Percentiles rank a stretch among this genome's conserved stretches.
Evolutionary conservation across 2,888 invertebrate species (phyloP).

Genomic region (Seira ritae): DNA sequence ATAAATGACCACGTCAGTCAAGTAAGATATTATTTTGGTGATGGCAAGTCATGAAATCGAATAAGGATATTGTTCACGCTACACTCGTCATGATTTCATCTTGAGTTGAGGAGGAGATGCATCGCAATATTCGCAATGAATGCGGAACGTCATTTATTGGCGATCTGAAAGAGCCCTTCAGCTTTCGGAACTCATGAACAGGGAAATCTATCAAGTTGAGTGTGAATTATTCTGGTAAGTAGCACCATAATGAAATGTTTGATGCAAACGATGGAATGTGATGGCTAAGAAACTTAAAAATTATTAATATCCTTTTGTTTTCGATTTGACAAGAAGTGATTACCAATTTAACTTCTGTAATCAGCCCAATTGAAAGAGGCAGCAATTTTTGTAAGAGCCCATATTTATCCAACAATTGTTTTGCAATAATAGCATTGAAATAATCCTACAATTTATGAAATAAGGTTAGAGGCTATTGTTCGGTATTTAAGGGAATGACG

Average conservation of each 20-base stretch:
- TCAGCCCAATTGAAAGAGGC: too few relatives aligned
- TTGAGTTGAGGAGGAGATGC: background rate
- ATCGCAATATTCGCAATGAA: background rate
- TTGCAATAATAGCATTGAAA: constrained; percentile 8
- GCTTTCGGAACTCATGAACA: constrained; percentile 26
- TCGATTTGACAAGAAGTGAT: background rate
- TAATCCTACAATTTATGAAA: background rate
- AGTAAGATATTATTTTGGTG: constrained; percentile 25
- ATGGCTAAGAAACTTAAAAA: background rate
- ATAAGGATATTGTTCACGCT: background rate
- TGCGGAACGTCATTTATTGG: constrained; percentile 36
- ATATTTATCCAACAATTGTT: background rate
- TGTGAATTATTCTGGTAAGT: background rate
- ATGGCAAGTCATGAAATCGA: background rate
- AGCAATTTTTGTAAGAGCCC: background rate
- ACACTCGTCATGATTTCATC: background rate
- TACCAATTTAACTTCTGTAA: background rate
- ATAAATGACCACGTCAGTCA: constrained; percentile 34
- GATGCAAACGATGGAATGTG: background rate
- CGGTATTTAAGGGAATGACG: background rate
- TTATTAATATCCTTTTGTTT: background rate
- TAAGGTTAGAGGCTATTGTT: background rate
- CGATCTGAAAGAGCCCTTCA: constrained; percentile 22
- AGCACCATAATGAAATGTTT: background rate
- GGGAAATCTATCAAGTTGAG: constrained; percentile 31